phyloP scores from a whole-genome alignment of 1,140 invertebrate genomes.

The Drosophila kikkawai region DNA sequence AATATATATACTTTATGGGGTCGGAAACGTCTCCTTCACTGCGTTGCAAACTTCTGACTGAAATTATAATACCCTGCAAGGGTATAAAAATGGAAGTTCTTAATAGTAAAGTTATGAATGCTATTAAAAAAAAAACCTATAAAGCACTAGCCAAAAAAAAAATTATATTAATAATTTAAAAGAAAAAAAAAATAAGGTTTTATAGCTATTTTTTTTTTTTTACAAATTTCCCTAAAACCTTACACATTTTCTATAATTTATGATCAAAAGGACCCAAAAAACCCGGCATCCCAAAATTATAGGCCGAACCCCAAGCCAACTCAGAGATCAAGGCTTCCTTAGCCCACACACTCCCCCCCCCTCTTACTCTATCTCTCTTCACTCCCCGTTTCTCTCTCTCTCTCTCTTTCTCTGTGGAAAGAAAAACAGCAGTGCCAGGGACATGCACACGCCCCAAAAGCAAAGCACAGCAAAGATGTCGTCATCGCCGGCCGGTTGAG shows the following conservation, averaged over 20 bases:
- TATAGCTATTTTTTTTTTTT: background rate
- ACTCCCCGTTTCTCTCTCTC: background rate
- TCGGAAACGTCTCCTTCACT: too few species aligned
- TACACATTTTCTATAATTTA: background rate
- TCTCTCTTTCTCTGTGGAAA: background rate
- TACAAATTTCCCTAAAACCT: background rate
- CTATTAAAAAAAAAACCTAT: too few species aligned
- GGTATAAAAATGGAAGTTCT: background rate
- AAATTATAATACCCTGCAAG: too few species aligned
- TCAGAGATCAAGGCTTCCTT: conserved; percentile 11
- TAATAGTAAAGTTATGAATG: background rate
- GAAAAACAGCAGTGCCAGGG: conserved; percentile 24
- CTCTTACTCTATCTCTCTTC: background rate
- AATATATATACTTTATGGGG: too few species aligned
- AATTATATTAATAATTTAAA: background rate
- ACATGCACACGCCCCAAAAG: conserved; percentile 58
- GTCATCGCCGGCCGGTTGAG: conserved; percentile 55
- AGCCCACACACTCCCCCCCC: background rate
- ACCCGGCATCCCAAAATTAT: conserved; percentile 1
- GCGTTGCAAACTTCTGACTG: too few species aligned
- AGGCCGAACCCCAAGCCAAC: background rate
- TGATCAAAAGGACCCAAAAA: too few species aligned
- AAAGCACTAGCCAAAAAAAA: too few species aligned
- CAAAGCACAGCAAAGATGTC: conserved; percentile 63
- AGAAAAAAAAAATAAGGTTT: background rate